Conservation (phyloP, 2,113 vertebrate genomes). For the Perognathus longimembris region DNA sequence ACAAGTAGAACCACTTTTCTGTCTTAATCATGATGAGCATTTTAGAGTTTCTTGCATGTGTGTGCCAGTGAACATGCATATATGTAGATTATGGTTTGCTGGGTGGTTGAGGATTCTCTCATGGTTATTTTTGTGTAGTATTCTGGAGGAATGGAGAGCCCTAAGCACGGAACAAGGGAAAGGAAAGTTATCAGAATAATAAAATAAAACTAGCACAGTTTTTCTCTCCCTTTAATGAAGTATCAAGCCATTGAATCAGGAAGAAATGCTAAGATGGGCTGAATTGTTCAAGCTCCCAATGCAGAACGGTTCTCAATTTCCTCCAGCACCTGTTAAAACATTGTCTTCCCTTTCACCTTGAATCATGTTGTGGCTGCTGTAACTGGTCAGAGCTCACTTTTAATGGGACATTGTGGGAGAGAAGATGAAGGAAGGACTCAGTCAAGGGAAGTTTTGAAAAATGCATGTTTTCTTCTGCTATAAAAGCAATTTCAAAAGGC, state of each 20-base stretch:
- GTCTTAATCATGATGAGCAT: neutral
- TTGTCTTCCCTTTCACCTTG: neutral
- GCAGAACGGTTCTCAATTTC: neutral
- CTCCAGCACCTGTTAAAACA: constrained; percentile 27
- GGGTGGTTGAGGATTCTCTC: neutral
- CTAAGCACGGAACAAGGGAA: neutral
- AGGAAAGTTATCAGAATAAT: neutral
- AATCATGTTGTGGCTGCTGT: neutral
- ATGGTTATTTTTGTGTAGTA: neutral
- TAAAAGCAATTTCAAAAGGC: constrained; percentile 61
- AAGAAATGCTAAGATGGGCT: neutral
- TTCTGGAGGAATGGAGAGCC: neutral
- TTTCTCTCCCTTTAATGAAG: constrained; percentile 7
- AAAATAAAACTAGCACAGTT: neutral
- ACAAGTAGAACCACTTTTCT: neutral
- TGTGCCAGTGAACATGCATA: neutral
- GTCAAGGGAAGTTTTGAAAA: constrained; percentile 46
- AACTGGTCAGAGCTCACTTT: constrained; percentile 40
- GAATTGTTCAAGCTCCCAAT: constrained; percentile 10
- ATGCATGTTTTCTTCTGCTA: neutral
- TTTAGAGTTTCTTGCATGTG: neutral
- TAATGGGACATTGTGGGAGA: neutral
- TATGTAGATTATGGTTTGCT: neutral
- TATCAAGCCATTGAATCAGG: neutral
- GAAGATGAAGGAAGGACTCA: neutral